These are phyloP conservation scores for Probaryconus sp. DNA, from an alignment of 1,140 invertebrate genomes.

Conservation along the genomic window DNA sequence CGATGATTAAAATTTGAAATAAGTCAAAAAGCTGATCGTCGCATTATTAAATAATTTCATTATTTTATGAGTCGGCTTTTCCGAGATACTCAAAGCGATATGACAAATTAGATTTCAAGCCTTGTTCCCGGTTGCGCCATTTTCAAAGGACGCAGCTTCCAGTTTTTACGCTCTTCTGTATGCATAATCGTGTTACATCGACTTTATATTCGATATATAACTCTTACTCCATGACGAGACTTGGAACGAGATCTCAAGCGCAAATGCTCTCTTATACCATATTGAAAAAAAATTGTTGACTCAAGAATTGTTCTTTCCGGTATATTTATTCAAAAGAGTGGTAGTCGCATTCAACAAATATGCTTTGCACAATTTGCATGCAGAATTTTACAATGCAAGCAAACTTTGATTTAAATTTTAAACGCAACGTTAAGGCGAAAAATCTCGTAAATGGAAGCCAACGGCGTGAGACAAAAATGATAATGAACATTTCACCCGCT, in stretches of 20 bases:
- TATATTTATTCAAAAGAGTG: no score
- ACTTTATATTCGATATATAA: constrained; percentile 43
- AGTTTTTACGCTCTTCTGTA: constrained; percentile 46
- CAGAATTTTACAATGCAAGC: no score
- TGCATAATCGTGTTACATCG: constrained; percentile 47
- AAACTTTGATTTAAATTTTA: no score
- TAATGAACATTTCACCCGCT: no score
- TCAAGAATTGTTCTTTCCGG: background rate
- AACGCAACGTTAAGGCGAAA: no score
- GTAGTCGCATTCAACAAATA: no score
- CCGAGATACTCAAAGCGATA: constrained; percentile 37
- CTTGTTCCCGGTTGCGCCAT: constrained; percentile 16
- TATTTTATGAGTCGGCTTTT: constrained; percentile 28
- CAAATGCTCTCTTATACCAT: constrained; percentile 4
- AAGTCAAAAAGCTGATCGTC: constrained; percentile 34
- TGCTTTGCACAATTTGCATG: no score
- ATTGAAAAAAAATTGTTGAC: constrained; percentile 10
- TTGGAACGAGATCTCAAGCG: constrained; percentile 5
- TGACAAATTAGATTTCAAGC: constrained; percentile 48
- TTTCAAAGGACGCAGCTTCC: constrained; percentile 49
- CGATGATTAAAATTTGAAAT: constrained; percentile 31
- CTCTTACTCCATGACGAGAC: constrained; percentile 20
- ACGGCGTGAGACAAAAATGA: no score
- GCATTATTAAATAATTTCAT: constrained; percentile 55
- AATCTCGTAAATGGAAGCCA: no score